Evolutionary conservation across 1,140 invertebrate genomes (phyloP).

Genomic region (Homalodisca vitripennis): DNA sequence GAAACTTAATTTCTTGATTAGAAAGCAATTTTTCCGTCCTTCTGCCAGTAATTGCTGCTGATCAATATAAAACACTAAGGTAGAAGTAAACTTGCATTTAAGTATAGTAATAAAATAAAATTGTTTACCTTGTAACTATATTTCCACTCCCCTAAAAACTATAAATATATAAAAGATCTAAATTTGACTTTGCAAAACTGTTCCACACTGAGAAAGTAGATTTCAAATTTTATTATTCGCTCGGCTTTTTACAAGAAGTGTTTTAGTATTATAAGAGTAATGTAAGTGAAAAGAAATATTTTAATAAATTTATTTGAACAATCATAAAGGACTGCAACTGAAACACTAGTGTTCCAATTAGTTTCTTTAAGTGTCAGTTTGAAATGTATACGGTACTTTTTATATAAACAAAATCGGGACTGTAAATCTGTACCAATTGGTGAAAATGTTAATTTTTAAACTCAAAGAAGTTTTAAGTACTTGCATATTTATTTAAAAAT

Average conservation of each 20-base stretch:
- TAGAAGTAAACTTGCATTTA: neutral
- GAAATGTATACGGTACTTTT: neutral
- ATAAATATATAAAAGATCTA: slow-evolving; percentile 1
- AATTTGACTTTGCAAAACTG: slow-evolving; percentile 2
- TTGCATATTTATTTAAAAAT: too few relatives aligned
- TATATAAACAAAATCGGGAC: neutral
- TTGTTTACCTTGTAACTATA: neutral
- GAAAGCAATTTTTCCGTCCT: neutral
- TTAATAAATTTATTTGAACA: neutral
- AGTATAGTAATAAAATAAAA: neutral
- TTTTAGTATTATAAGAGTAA: slow-evolving; percentile 2
- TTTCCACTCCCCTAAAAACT: slow-evolving; percentile 1
- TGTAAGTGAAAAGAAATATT: neutral
- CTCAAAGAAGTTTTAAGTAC: neutral
- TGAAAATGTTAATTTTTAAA: neutral
- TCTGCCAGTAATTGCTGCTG: neutral
- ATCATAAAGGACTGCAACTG: neutral
- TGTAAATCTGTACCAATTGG: neutral
- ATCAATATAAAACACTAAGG: slow-evolving; percentile 2
- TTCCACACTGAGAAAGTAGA: slow-evolving; percentile 1
- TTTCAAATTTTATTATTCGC: neutral
- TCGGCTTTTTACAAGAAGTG: neutral
- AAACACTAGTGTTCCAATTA: neutral
- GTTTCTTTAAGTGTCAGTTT: neutral
- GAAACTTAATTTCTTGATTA: neutral